Evolutionary conservation across 2,888 invertebrate species (phyloP), one percentile per base, ranked within the genome.

Genomic region (Hermaeophaga mercurialis): DNA sequence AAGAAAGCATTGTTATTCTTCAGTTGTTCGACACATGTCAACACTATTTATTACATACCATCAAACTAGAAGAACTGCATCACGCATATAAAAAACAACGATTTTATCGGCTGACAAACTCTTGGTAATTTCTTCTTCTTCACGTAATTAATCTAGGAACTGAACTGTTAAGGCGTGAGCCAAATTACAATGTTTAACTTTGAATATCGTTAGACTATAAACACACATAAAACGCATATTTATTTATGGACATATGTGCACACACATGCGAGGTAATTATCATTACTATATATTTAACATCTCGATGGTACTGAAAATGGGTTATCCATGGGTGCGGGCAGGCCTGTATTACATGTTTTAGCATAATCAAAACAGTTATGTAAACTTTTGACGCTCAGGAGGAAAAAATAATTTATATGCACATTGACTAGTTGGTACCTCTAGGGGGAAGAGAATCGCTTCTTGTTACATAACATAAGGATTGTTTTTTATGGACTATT

Each of bases 31-130:
- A n/a, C n/a, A n/a, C n/a, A n/a, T n/a, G n/a, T n/a, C n/a, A n/a
- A n/a, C n/a, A n/a, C n/a, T n/a, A n/a, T n/a, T n/a, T n/a, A n/a
- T 24, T 24, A 47, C 47, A 36, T 47, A 47, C 47, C 47, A 34
- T 3, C 34, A 22, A 47, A 36, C 9, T 28, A 28, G n/a, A 28
- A 9, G 3, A 12, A 14, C 11, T 14, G 12, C 12, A 34, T 14
- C 8, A 12, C 14, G 8, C 3, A 34, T 34, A 5, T 28, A 14
- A 11, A 12, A 34, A 3, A 34, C 11, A 12, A 11, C 33, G 2
- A 4, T 34, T 34, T 11, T 4, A 12, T 11, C 14, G 4, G 5
- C 14, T 8, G 8, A 14, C 14, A 14, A 34, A 28, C n/a, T 3
- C 6, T 9, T 12, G 14, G 33, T 14, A 22, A 14, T 15, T 44